phyloP scores from a whole-genome alignment of 1,140 invertebrate genomes.

The Proales similis region DNA sequence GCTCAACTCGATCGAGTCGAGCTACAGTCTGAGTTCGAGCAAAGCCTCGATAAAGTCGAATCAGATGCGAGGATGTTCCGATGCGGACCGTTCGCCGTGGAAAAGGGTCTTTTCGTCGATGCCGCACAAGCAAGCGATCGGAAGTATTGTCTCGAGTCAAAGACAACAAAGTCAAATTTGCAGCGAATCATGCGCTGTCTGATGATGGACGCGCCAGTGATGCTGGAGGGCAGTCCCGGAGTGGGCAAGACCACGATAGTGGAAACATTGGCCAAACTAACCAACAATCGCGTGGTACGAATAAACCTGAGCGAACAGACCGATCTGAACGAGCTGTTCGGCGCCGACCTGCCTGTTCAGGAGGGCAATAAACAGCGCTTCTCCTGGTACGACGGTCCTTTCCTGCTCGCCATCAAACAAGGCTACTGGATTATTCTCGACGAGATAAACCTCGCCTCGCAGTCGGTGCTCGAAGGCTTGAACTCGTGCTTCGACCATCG shows the following conservation, averaged over 20 bases:
- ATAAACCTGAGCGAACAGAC: conserved; percentile 99
- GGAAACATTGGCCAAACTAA: conserved; percentile 74
- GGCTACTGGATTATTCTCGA: conserved; percentile 96
- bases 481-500: conserved; percentile 97
- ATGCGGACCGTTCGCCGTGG: not conserved
- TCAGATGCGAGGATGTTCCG: not conserved
- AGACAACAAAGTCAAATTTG: conserved; percentile 66
- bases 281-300: conserved; percentile 71
- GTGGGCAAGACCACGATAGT: conserved; percentile 95
- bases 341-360: conserved; percentile 86
- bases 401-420: conserved; percentile 79
- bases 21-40: not conserved
- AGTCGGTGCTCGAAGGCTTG: conserved; percentile 91
- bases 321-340: conserved; percentile 93
- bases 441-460: conserved; percentile 91
- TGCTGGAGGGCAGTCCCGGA: conserved; percentile 93
- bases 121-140: not conserved
- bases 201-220: conserved; percentile 70
- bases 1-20: not conserved
- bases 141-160: conserved; percentile 16
- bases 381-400: conserved; percentile 88
- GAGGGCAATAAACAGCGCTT: conserved; percentile 56
- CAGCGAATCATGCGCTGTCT: conserved; percentile 77
- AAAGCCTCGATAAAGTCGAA: not conserved
- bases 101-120: too few species aligned